Evolutionary conservation across 2,888 invertebrate species (phyloP).

Genomic region (Chorisops tibialis): DNA sequence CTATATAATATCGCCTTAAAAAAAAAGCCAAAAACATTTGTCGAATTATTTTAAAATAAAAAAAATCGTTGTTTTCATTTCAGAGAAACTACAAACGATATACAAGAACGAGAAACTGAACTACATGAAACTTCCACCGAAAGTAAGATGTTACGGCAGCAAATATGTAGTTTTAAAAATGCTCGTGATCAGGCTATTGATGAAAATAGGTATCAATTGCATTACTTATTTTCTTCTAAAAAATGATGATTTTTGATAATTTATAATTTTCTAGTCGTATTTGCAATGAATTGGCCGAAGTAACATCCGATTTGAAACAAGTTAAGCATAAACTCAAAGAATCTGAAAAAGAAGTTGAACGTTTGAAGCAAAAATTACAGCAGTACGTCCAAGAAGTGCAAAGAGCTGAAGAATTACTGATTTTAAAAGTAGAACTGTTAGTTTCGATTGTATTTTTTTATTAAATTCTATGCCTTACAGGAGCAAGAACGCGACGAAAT

Average conservation of each 20-base stretch:
- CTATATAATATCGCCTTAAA: background rate
- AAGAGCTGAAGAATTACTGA: slow-evolving; percentile 71
- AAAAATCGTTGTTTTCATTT: slow-evolving; percentile 25
- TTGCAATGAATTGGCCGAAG: slow-evolving; percentile 68
- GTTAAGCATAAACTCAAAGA: slow-evolving; percentile 66
- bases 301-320: slow-evolving; percentile 60
- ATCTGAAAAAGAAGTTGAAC: slow-evolving; percentile 67
- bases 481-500: slow-evolving; percentile 77
- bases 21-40: background rate
- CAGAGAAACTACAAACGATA: slow-evolving; percentile 43
- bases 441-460: slow-evolving; percentile 15
- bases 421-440: slow-evolving; percentile 57
- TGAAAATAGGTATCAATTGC: slow-evolving; percentile 43
- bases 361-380: slow-evolving; percentile 71
- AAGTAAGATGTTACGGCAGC: slow-evolving; percentile 47
- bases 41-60: background rate
- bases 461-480: slow-evolving; percentile 48
- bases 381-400: slow-evolving; percentile 80
- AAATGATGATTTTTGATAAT: background rate
- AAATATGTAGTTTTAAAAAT: slow-evolving; percentile 45
- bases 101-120: slow-evolving; percentile 44
- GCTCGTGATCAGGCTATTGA: slow-evolving; percentile 48
- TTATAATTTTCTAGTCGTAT: slow-evolving; percentile 55
- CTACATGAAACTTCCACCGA: slow-evolving; percentile 47
- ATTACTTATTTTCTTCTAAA: too few species aligned